Percentiles rank a stretch among this genome's conserved stretches.
phyloP scores from a whole-genome alignment of 2,888 invertebrate genomes.

The Rhingia campestris region DNA sequence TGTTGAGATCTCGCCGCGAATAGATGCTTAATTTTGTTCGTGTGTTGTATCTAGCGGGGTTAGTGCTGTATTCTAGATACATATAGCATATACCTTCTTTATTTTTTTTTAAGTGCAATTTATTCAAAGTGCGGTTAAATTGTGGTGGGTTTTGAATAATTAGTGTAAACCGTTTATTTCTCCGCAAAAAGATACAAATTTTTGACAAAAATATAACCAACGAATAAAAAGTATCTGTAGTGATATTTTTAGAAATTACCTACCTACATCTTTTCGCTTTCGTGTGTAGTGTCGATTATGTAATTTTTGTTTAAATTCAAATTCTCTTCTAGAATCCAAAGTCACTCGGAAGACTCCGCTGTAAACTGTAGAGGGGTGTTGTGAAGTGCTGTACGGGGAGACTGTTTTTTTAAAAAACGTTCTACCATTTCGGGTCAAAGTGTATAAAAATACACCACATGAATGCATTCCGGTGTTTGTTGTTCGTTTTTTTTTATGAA shows the following conservation, averaged over 20 bases:
- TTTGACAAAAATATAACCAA: constrained; percentile 9
- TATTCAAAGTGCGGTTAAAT: constrained; percentile 38
- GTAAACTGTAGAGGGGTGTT: no score
- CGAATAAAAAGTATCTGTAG: constrained; percentile 44
- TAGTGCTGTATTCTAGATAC: constrained; percentile 57
- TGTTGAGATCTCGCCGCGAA: constrained; percentile 77
- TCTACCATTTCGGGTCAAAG: constrained; percentile 61
- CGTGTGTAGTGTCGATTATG: constrained; percentile 50
- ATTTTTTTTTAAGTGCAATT: not conserved
- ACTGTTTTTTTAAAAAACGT: not conserved
- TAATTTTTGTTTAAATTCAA: constrained; percentile 57
- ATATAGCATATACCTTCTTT: constrained; percentile 9
- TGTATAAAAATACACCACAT: constrained; percentile 25
- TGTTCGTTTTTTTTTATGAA: constrained; percentile 10
- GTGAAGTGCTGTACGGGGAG: not conserved
- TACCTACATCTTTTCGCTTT: constrained; percentile 52
- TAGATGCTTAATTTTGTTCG: constrained; percentile 69
- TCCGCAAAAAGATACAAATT: constrained; percentile 20
- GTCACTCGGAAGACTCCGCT: no score
- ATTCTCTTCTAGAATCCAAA: not conserved
- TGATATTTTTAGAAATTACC: constrained; percentile 73
- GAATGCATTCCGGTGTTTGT: constrained; percentile 46
- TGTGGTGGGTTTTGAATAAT: constrained; percentile 18
- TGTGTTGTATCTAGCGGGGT: constrained; percentile 62
- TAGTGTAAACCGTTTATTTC: constrained; percentile 9